phyloP scores from a whole-genome alignment of 2,113 vertebrate species.

The Coturnix japonica region DNA sequence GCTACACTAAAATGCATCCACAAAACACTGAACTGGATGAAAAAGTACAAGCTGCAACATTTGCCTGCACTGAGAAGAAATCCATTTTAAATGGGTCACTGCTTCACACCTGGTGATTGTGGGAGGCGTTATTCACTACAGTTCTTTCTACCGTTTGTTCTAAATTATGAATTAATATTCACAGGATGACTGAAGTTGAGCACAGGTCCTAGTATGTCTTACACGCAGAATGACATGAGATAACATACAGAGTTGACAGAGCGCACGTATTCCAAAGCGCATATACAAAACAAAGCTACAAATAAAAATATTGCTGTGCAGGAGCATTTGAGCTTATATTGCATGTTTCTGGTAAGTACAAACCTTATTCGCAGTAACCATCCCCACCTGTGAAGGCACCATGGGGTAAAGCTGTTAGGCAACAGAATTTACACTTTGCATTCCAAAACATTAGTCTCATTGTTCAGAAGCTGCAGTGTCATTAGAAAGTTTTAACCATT shows the following conservation, averaged over 20 bases:
- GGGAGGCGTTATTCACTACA: neutral
- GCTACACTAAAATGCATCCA: neutral
- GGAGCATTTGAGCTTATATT: slow-evolving; percentile 58
- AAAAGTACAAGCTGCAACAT: rapidly evolving
- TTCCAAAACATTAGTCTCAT: slow-evolving; percentile 65
- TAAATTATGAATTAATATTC: neutral
- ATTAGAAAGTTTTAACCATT: slow-evolving; percentile 35
- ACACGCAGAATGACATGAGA: neutral
- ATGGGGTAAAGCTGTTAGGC: slow-evolving; percentile 82
- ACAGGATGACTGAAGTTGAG: neutral
- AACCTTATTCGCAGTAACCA: slow-evolving; percentile 86
- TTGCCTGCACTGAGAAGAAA: neutral
- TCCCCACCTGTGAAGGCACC: slow-evolving; percentile 89
- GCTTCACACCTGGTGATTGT: neutral
- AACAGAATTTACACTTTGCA: slow-evolving; percentile 58
- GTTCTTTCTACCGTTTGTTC: neutral
- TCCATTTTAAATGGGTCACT: neutral
- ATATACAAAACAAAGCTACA: slow-evolving; percentile 52
- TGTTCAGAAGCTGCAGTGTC: slow-evolving; percentile 51
- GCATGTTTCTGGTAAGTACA: slow-evolving; percentile 76
- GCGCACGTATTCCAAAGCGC: slow-evolving; percentile 55
- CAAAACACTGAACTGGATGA: neutral
- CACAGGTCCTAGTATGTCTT: neutral
- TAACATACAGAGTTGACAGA: slow-evolving; percentile 3
- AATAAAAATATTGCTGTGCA: slow-evolving; percentile 65